Evolutionary conservation across 1,140 invertebrate genomes (phyloP).

Genomic region (Caenorhabditis latens): DNA sequence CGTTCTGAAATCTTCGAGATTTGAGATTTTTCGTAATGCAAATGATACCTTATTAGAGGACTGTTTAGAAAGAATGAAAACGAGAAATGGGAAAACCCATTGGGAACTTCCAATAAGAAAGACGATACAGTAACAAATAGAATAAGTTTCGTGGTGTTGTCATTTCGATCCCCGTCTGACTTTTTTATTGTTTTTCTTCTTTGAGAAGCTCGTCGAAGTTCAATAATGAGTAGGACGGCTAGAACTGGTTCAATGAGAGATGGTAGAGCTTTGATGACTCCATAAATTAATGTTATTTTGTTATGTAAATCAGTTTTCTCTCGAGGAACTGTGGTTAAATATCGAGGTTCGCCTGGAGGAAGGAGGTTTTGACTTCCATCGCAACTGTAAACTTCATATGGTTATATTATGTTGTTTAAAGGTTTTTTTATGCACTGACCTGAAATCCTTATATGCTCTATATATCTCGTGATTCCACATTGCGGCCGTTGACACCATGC

Average conservation of each 20-base stretch:
- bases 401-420: not conserved
- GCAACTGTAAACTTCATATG: not conserved
- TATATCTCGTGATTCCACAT: constrained; percentile 3
- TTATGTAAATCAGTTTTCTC: not conserved
- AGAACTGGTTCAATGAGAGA: not conserved
- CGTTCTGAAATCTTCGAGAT: not conserved
- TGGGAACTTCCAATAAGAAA: constrained; percentile 1
- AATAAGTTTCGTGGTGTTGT: not conserved
- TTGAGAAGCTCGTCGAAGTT: not conserved
- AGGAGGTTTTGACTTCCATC: constrained; percentile 4
- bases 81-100: constrained; percentile 13
- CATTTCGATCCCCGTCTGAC: not conserved
- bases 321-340: not conserved
- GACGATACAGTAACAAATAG: not conserved
- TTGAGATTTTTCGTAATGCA: not conserved
- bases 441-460: not conserved
- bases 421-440: not conserved
- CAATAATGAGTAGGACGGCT: not conserved
- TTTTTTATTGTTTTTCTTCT: not conserved
- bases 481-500: not conserved
- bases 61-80: not conserved
- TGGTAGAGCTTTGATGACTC: constrained; percentile 5
- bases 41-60: not conserved
- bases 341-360: not conserved
- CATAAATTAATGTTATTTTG: not conserved